phyloP scores from a whole-genome alignment of 2,888 invertebrate genomes.

The Aspidiotus rigidus region DNA sequence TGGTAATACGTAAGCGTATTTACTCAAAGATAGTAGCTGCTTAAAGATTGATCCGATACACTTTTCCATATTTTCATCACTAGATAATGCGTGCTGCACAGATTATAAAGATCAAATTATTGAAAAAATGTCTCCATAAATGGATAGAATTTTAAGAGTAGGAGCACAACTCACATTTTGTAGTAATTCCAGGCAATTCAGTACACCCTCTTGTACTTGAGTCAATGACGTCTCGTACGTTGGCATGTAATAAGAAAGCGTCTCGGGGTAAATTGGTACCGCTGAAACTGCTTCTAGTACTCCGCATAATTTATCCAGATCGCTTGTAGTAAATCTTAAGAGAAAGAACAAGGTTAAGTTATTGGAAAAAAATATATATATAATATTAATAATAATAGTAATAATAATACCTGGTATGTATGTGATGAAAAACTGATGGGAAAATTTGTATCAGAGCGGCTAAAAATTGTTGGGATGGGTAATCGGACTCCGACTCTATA shows the following conservation, averaged over 20 bases:
- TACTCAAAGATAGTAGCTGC: conserved; percentile 56
- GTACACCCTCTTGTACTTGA: conserved; percentile 71
- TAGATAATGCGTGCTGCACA: conserved; percentile 50
- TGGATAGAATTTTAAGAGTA: not conserved
- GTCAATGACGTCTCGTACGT: conserved; percentile 71
- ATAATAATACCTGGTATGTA: conserved; percentile 55
- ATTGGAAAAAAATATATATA: conserved; percentile 16
- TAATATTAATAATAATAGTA: conserved; percentile 1
- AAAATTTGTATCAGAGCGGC: conserved; percentile 93
- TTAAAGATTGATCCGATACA: conserved; percentile 61
- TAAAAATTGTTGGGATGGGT: conserved; percentile 87
- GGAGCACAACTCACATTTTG: conserved; percentile 55
- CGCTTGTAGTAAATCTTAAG: conserved; percentile 49
- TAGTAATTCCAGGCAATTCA: conserved; percentile 77
- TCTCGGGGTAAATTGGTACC: conserved; percentile 71
- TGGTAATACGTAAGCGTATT: conserved; percentile 59
- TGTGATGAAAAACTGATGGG: conserved; percentile 85
- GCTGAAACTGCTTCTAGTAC: conserved; percentile 68
- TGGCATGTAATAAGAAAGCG: conserved; percentile 64
- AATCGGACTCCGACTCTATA: conserved; percentile 54
- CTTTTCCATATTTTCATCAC: conserved; percentile 51
- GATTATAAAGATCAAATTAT: not conserved
- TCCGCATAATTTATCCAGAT: conserved; percentile 68
- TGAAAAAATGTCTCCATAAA: too few species aligned
- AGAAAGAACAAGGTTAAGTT: conserved; percentile 16